A percentile compares a stretch with the other conserved stretches of the same genome.
Conservation (phyloP, 2,113 vertebrate genomes). For the Chamaea fasciata region DNA sequence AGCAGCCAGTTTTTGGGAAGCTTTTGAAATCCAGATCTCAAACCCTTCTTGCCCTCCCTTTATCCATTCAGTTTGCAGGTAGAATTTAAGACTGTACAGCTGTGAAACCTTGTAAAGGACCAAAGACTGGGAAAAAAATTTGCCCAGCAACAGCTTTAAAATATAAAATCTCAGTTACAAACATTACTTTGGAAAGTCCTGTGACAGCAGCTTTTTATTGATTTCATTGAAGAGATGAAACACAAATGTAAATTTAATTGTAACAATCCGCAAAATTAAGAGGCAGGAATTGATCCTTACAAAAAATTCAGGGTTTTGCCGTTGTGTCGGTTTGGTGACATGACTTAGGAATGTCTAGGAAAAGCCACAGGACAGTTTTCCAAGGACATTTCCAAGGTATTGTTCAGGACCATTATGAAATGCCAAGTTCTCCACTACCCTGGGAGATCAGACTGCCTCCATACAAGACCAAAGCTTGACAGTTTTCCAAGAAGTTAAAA, state of each 20-base stretch:
- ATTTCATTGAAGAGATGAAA: neutral
- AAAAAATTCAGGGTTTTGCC: neutral
- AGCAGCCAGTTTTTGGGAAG: neutral
- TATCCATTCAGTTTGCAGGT: neutral
- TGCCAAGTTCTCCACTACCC: neutral
- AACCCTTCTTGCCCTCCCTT: neutral
- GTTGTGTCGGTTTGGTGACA: accelerated
- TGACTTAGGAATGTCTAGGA: neutral
- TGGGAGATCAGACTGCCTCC: neutral
- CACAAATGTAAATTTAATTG: neutral
- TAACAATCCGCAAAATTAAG: neutral
- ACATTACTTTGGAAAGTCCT: neutral
- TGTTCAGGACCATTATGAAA: neutral
- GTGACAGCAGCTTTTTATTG: neutral
- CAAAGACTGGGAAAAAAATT: neutral
- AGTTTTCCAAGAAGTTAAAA: neutral
- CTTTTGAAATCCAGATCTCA: neutral
- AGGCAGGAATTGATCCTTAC: neutral
- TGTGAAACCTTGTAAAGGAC: neutral
- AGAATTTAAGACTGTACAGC: neutral
- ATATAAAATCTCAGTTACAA: neutral
- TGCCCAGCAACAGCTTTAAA: neutral
- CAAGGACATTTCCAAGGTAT: neutral
- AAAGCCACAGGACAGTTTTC: neutral
- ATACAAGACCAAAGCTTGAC: neutral